Conservation (phyloP, 2,888 invertebrate genomes). For the Iphiclides podalirius region DNA sequence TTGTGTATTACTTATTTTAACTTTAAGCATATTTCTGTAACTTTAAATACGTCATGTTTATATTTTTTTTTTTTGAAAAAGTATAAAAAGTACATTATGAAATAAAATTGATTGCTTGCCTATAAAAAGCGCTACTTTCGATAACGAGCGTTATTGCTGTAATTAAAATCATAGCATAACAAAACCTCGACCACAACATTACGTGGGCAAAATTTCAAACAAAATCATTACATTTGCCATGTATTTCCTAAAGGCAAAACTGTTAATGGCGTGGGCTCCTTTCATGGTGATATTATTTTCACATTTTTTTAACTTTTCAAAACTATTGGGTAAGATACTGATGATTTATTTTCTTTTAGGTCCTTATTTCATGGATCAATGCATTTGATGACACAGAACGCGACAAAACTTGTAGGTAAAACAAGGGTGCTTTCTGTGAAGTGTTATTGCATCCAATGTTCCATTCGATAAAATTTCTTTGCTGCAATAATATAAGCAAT, state of each 20-base stretch:
- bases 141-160: slow-evolving; percentile 36
- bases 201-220: slow-evolving; percentile 5
- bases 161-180: slow-evolving; percentile 55
- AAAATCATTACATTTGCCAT: slow-evolving; percentile 25
- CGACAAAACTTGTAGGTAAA: slow-evolving; percentile 42
- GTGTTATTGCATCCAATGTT: slow-evolving; percentile 21
- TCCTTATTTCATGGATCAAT: slow-evolving; percentile 32
- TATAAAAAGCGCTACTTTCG: slow-evolving; percentile 6
- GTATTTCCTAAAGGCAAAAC: slow-evolving; percentile 34
- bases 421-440: slow-evolving; percentile 16
- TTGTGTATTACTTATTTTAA: too few species aligned
- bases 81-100: not conserved
- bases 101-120: slow-evolving; percentile 5
- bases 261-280: slow-evolving; percentile 38
- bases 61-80: not conserved
- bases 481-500: slow-evolving; percentile 8
- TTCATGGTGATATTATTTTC: slow-evolving; percentile 39
- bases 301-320: slow-evolving; percentile 14
- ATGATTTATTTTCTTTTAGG: slow-evolving; percentile 29
- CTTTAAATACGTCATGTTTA: too few species aligned
- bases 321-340: slow-evolving; percentile 3
- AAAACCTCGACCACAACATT: slow-evolving; percentile 27
- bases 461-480: slow-evolving; percentile 21
- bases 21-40: slow-evolving; percentile 3
- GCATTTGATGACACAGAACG: slow-evolving; percentile 35